phyloP scores from a whole-genome alignment of 64 coral and sea anemone species.

The Catalaphyllia jardinei region DNA sequence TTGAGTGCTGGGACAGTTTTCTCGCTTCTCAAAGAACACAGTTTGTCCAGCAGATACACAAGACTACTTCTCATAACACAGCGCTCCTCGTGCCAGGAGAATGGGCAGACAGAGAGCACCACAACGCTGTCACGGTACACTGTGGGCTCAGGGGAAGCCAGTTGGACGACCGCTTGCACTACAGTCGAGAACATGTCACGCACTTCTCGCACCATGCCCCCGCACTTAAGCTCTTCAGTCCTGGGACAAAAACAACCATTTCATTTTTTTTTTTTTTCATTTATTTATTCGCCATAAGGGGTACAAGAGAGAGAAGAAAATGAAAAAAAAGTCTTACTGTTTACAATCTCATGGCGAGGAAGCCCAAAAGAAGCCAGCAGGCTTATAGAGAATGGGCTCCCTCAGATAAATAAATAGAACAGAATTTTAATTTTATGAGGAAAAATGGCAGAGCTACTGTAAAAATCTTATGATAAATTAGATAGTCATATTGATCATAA shows the following conservation, averaged over 20 bases:
- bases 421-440: no score
- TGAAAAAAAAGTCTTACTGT: no score
- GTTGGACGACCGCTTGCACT: slow-evolving; percentile 68
- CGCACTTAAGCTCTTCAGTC: slow-evolving; percentile 87
- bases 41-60: slow-evolving; percentile 74
- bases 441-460: no score
- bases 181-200: slow-evolving; percentile 84
- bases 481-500: no score
- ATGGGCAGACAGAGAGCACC: slow-evolving; percentile 75
- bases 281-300: no score
- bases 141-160: slow-evolving; percentile 46
- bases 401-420: no score
- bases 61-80: slow-evolving; percentile 89
- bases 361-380: no score
- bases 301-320: no score
- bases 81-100: slow-evolving; percentile 78
- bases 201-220: slow-evolving; percentile 82
- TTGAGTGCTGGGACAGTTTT: slow-evolving; percentile 31
- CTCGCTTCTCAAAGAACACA: slow-evolving; percentile 59
- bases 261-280: no score
- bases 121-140: slow-evolving; percentile 77
- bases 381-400: no score
- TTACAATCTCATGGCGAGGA: no score
- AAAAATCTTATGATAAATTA: no score
- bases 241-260: slow-evolving; percentile 50